Conservation (phyloP, 2,113 vertebrate genomes). For the human region GRCh38 chr1:226603501-226604000, state of each 20-base stretch:
- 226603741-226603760: background rate
- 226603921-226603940: no score
- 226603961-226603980: background rate
- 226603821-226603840: background rate
- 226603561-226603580: background rate
- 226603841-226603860: background rate
- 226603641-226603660: background rate
- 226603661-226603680: background rate
- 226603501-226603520: background rate
- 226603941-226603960: background rate
- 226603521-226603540: background rate
- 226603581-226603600: background rate
- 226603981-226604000: background rate
- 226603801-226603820: background rate
- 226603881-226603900: background rate
- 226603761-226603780: background rate
- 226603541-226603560: background rate
- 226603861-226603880: background rate
- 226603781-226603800: background rate
- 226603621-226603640: background rate
- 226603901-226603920: background rate
- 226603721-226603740: background rate
- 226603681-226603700: rapidly evolving
- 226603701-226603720: rapidly evolving
- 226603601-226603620: background rate